A percentile compares a stretch with the other conserved stretches of the same genome.
Conservation (phyloP, 2,888 invertebrate genomes). For the Hydroisotoma schaefferi region DNA sequence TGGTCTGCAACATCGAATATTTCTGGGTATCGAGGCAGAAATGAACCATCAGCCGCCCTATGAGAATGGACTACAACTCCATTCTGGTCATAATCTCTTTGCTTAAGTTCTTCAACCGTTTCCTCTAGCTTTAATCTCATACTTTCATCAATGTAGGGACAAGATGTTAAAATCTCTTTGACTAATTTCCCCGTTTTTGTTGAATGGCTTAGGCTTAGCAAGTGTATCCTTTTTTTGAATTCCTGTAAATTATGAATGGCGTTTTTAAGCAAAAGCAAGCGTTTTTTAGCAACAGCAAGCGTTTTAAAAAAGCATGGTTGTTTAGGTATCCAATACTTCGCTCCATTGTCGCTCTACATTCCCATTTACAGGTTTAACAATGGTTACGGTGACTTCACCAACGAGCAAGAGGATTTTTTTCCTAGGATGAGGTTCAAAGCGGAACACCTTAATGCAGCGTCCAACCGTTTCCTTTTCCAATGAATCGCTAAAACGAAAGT, state of each 20-base stretch:
- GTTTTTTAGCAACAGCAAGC: background rate
- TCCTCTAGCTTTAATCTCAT: conserved; percentile 21
- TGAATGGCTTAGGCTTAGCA: conserved; percentile 19
- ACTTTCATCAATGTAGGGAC: conserved; percentile 28
- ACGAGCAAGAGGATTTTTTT: conserved; percentile 27
- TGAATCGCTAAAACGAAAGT: background rate
- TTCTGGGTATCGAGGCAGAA: conserved; percentile 33
- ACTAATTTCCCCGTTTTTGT: conserved; percentile 20
- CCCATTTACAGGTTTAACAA: conserved; percentile 12
- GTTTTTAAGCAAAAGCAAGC: background rate
- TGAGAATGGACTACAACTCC: conserved; percentile 22
- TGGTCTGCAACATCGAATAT: conserved; percentile 34
- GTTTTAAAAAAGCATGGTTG: too few relatives aligned
- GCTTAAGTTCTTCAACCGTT: conserved; percentile 23
- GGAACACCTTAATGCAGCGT: conserved; percentile 21
- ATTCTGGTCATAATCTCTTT: conserved; percentile 33
- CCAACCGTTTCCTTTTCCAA: background rate
- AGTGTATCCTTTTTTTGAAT: conserved; percentile 30
- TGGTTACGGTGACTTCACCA: conserved; percentile 25
- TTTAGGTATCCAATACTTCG: conserved; percentile 19
- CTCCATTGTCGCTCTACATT: conserved; percentile 17
- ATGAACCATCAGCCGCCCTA: conserved; percentile 33
- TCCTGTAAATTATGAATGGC: conserved; percentile 16
- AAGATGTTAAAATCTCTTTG: conserved; percentile 22
- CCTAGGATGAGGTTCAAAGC: conserved; percentile 41